phyloP scores from a whole-genome alignment of 1,140 invertebrate genomes.

The Drosophila tristis region DNA sequence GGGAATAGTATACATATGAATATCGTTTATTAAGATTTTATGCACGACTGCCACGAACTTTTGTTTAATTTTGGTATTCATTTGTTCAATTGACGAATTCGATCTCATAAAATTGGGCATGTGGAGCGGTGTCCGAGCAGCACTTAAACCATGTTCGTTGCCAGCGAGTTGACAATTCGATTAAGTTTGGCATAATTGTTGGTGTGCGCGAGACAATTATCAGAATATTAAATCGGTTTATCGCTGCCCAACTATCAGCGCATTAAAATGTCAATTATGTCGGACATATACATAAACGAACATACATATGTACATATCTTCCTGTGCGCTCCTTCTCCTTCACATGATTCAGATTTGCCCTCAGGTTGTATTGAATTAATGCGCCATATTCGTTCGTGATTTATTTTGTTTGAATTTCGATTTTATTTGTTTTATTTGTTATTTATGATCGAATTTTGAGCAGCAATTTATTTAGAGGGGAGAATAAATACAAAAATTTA shows the following conservation, averaged over 20 bases:
- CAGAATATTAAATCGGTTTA: conserved; percentile 81
- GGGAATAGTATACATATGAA: not conserved
- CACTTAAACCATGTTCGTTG: conserved; percentile 25
- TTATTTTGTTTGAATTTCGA: conserved; percentile 41
- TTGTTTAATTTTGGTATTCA: conserved; percentile 10
- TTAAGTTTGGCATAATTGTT: conserved; percentile 74
- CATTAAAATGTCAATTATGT: conserved; percentile 81
- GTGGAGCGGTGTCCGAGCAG: conserved; percentile 28
- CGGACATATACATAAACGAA: conserved; percentile 1
- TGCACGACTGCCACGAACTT: not conserved
- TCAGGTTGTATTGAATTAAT: conserved; percentile 48
- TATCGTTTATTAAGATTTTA: not conserved
- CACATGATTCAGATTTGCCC: not conserved
- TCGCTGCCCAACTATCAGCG: conserved; percentile 71
- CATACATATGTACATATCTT: conserved; percentile 22
- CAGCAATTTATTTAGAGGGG: conserved; percentile 15
- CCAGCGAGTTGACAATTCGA: conserved; percentile 71
- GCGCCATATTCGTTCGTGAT: conserved; percentile 39
- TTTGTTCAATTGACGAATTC: conserved; percentile 6
- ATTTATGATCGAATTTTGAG: conserved; percentile 40
- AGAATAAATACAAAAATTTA: conserved; percentile 52
- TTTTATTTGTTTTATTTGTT: conserved; percentile 52
- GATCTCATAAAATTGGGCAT: conserved; percentile 40
- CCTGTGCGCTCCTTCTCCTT: conserved; percentile 9
- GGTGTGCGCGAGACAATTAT: conserved; percentile 61